Conservation (phyloP, 2,888 invertebrate species). For the Julus scanicus region DNA sequence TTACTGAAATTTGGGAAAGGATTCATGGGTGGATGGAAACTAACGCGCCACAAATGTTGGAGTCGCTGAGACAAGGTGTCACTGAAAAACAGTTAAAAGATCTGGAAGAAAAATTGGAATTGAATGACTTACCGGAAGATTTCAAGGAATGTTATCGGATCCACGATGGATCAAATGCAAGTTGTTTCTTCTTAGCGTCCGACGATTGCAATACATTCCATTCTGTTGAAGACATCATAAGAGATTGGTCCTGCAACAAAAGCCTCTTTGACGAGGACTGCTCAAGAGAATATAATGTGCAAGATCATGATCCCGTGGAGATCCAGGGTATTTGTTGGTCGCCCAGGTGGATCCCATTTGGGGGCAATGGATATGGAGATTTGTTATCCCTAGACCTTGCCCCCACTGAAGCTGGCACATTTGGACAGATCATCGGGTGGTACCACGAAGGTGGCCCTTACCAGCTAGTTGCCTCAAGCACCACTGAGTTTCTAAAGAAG, state of each 20-base stretch:
- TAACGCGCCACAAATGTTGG: background rate
- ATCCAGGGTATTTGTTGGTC: background rate
- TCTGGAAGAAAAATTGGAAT: background rate
- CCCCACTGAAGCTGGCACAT: background rate
- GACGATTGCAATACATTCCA: background rate
- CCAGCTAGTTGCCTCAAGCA: background rate
- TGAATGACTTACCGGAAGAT: constrained; percentile 6
- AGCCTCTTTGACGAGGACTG: background rate
- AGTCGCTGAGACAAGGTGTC: background rate
- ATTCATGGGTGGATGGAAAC: background rate
- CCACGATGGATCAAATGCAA: background rate
- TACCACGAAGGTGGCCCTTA: background rate
- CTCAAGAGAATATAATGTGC: background rate
- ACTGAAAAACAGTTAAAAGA: background rate
- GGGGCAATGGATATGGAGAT: background rate
- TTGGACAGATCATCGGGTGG: background rate
- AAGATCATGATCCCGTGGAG: background rate
- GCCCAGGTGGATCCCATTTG: constrained; percentile 27
- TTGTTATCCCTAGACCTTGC: background rate
- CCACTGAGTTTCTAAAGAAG: background rate
- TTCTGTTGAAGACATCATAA: background rate
- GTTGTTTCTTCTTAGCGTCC: background rate
- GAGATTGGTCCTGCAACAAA: background rate
- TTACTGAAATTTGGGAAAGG: background rate
- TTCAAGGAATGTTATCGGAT: background rate